Base-by-base conservation (phyloP, 2,113 vertebrate genomes). In the Mus spicilegus region DNA sequence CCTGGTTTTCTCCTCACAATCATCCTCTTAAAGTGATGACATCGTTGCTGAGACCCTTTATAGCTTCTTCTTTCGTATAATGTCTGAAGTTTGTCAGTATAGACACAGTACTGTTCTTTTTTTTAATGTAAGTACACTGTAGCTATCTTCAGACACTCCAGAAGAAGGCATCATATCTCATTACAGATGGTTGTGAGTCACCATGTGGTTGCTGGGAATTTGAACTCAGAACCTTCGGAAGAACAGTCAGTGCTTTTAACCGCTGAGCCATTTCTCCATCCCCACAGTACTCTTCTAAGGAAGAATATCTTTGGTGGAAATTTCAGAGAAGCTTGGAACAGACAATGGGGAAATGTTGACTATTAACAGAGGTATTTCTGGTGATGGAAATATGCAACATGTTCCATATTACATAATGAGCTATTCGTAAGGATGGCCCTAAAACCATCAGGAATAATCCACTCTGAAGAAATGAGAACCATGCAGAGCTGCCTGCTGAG, bases 281-380 rank as follows among this genome's bases (percentile, higher is more conserved):
- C 49, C 49, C 39, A 84, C 49, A 76, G 49, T 84, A 51, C 33
- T 92, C 56, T 93, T 93, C 77, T 19, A 14, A 51, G 54, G 49
- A 94, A 58, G 56, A 65, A 5, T 33, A 17, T 33, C 65, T 33
- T 63, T 78, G 85, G 51, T 87, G 56, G 56, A 82, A 82, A 95
- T 91, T 70, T 95, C 82, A 94, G 89, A 96, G 61, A 87, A 58
- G 51, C 7, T 51, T 75, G 19, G 46, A 94, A 63, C 56, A 86
- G 72, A 89, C 7, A 8, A 24, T 92, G n/a, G 42, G n/a, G 42
- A 87, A 69, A 70, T 82, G 67, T 56, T 75, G 42, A n/a, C 91
- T 84, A 51, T 91, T 75, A 85, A 58, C 63, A 84, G 65, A 94
- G 42, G 19, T n/a, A 56, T 81, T 94, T 94, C 39, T 87, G 84